Percentiles rank a stretch among this genome's conserved stretches.
Conservation (phyloP, 2,113 vertebrate species). For the Thomomys bottae region DNA sequence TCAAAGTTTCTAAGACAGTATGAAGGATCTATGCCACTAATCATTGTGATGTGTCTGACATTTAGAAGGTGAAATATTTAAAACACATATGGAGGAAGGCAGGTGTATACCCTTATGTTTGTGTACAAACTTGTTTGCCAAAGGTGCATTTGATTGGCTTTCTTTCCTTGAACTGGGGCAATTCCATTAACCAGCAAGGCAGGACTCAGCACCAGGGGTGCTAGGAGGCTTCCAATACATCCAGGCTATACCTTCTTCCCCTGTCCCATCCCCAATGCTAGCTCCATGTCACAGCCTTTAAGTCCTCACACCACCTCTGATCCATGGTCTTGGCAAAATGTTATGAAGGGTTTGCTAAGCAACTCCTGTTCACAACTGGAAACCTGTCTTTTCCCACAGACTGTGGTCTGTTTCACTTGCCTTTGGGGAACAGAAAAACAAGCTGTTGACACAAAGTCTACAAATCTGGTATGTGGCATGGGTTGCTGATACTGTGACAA, state of each 20-base stretch:
- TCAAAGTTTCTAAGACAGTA: not conserved
- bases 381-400: not conserved
- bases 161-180: not conserved
- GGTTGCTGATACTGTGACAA: not conserved
- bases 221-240: not conserved
- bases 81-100: not conserved
- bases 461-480: not conserved
- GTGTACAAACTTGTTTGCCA: not conserved
- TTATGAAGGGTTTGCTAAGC: not conserved
- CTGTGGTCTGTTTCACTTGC: not conserved
- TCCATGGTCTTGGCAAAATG: not conserved
- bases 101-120: not conserved
- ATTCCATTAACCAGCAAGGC: not conserved
- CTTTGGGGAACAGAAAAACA: not conserved
- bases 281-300: not conserved
- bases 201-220: not conserved
- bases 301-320: not conserved
- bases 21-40: too few relatives aligned
- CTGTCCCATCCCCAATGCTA: not conserved
- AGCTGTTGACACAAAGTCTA: not conserved
- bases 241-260: not conserved
- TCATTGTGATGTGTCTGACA: not conserved
- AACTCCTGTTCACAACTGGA: not conserved
- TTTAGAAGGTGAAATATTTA: not conserved
- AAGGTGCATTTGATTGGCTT: not conserved